Percentiles rank a stretch among this genome's conserved stretches.
phyloP scores from a whole-genome alignment of 1,140 invertebrate genomes.

The Drosophila insularis region DNA sequence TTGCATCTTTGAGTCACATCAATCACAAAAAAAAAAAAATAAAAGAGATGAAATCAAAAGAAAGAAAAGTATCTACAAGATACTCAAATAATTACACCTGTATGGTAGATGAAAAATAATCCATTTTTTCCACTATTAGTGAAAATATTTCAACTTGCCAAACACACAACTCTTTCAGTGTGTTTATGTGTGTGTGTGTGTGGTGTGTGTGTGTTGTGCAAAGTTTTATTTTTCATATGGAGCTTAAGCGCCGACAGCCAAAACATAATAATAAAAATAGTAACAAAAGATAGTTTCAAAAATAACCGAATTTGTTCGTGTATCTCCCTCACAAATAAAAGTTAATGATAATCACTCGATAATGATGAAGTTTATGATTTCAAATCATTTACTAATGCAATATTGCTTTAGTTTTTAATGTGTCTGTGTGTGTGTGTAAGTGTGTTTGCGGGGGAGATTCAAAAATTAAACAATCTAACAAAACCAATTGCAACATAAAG shows the following conservation, averaged over 20 bases:
- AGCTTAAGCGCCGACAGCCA: constrained; percentile 31
- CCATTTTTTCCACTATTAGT: background rate
- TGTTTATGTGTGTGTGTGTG: constrained; percentile 13
- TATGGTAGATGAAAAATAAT: background rate
- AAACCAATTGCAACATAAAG: constrained; percentile 5
- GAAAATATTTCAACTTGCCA: background rate
- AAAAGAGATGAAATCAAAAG: background rate
- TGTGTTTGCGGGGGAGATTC: background rate
- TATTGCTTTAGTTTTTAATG: background rate
- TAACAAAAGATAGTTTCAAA: constrained; percentile 13
- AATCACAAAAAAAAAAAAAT: background rate
- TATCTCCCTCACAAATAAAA: constrained; percentile 21
- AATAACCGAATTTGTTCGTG: constrained; percentile 22
- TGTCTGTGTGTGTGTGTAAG: background rate
- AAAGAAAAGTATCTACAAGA: constrained; percentile 22
- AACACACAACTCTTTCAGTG: background rate
- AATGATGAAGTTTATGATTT: constrained; percentile 35
- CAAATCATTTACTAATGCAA: constrained; percentile 32
- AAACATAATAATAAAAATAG: constrained; percentile 27
- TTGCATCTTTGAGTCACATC: constrained; percentile 10
- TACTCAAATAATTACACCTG: constrained; percentile 18
- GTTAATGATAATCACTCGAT: background rate
- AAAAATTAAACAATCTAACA: constrained; percentile 10
- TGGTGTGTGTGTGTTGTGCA: constrained; percentile 33
- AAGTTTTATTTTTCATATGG: constrained; percentile 32